Base-by-base conservation (phyloP, 1,140 invertebrate genomes). In the Acyrthosiphon pisum region DNA sequence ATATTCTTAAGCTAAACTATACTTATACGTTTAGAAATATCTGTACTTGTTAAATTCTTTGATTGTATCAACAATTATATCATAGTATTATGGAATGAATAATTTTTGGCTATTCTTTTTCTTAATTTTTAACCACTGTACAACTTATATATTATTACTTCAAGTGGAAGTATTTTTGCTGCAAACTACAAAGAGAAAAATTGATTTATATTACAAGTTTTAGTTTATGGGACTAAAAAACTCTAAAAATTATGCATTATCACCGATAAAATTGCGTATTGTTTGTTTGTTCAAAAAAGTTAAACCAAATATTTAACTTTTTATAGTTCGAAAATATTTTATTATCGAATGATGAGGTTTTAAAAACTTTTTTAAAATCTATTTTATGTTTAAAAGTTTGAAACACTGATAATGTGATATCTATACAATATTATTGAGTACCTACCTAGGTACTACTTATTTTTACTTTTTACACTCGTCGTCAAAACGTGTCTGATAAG, bases 331-430 rank as follows among this genome's bases (percentile, higher is more conserved):
- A 76, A 76, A n/a, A n/a, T 6, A n/a, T 76, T 76, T 76, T 76
- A 76, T n/a, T n/a, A 35, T n/a, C 30, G 1, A 76, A 76, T 76
- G 60, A 76, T 76, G 60, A 76, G 60, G 60, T 76, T 76, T 76
- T 76, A 76, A 76, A 76, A 76, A 76, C 14, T 76, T 76, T 76
- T 68, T 76, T n/a, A 18, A 76, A 76, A 76, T 76, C n/a, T 76
- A 76, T 76, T 76, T 76, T 76, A n/a, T 76, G 60, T 76, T 76
- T 76, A 4, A 76, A 76, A 76, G 60, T 76, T 76, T 76, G 14
- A 76, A 76, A 76, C 60, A 76, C 60, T n/a, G n/a, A 76, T 76
- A 35, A 83, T 41, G 35, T 83, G 37, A 2, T 83, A 83, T 83
- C n/a, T 23, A 37, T 37, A 4, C 41, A 83, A 41, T 83, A 83